Percentiles rank a stretch among this genome's conserved stretches.
Evolutionary conservation across 2,113 vertebrate species (phyloP).

Genomic region (Spermophilus dauricus): DNA sequence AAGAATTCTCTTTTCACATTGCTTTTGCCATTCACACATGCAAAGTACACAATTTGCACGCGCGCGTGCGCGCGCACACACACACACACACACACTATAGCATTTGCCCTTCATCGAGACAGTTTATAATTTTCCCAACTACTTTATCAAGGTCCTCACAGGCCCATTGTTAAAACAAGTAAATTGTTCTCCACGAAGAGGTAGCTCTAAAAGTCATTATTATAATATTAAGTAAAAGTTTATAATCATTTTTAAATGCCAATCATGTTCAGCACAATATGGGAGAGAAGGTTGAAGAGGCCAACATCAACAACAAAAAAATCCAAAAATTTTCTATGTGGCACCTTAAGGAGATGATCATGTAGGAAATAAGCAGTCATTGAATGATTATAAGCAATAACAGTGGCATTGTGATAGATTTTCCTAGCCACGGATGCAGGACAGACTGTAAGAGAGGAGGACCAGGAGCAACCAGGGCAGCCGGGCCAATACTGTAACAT

Average conservation of each 20-base stretch:
- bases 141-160: neutral
- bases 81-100: neutral
- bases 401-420: neutral
- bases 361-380: neutral
- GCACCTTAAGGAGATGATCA: neutral
- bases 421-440: neutral
- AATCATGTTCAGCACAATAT: neutral
- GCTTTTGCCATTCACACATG: neutral
- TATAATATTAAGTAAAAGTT: neutral
- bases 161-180: neutral
- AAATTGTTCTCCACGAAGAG: neutral
- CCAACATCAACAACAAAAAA: neutral
- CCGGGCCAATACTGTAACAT: neutral
- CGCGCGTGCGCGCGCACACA: neutral
- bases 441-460: neutral
- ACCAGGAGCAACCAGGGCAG: neutral
- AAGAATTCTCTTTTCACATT: constrained; percentile 63
- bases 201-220: neutral
- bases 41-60: neutral
- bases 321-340: neutral
- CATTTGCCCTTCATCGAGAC: neutral
- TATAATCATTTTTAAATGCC: neutral
- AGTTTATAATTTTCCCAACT: neutral
- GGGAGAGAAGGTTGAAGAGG: neutral
- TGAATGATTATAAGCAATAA: neutral